These are phyloP conservation scores for Solenopsis invicta DNA, from an alignment of 1,140 invertebrate genomes.

Conservation along the genomic window DNA sequence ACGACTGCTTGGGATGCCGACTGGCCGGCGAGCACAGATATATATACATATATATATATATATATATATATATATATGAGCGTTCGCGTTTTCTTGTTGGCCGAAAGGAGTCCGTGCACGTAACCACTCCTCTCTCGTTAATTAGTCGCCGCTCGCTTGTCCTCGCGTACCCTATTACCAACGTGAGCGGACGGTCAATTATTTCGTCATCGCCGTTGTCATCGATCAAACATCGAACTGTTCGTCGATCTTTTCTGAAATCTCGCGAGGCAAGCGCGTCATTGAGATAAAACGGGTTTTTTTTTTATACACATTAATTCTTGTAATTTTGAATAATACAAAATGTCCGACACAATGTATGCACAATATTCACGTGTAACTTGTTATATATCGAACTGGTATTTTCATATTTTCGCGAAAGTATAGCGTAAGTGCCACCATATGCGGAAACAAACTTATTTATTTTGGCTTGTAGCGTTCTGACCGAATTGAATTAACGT, in stretches of 20 bases:
- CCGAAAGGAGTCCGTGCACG: slow-evolving; percentile 57
- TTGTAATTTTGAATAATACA: neutral
- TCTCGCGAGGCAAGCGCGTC: neutral
- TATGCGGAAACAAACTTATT: neutral
- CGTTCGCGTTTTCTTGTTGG: slow-evolving; percentile 52
- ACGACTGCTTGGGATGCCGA: slow-evolving; percentile 34
- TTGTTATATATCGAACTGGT: neutral
- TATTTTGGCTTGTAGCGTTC: neutral
- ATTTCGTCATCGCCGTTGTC: slow-evolving; percentile 64
- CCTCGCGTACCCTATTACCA: slow-evolving; percentile 68
- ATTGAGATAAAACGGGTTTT: neutral
- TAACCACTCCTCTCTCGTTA: slow-evolving; percentile 67
- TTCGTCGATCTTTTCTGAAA: neutral
- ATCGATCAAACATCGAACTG: neutral
- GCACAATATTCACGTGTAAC: no score
- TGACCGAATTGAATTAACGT: neutral
- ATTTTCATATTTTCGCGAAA: slow-evolving; percentile 1
- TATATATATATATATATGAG: no score
- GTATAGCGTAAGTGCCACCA: neutral
- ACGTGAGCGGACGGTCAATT: slow-evolving; percentile 72
- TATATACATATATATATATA: slow-evolving; percentile 36
- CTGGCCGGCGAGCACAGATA: slow-evolving; percentile 6
- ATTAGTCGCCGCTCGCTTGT: slow-evolving; percentile 61
- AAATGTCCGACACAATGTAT: neutral
- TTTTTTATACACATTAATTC: neutral